Base-by-base conservation (phyloP, 2,888 invertebrate genomes). In the Onthophagus sagittarius region DNA sequence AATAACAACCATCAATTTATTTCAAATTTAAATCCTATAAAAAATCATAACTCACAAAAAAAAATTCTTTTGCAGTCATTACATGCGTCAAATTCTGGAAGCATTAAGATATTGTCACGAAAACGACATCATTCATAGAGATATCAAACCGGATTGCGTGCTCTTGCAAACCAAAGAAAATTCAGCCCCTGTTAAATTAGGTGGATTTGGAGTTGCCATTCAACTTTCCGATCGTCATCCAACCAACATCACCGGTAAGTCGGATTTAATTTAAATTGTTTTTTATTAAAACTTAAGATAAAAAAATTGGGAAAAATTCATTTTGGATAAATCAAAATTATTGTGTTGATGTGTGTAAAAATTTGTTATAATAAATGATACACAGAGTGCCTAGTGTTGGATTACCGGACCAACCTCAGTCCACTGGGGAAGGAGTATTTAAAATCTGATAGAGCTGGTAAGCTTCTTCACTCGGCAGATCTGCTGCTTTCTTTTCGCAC, bases 31-130 rank as follows among this genome's bases (percentile, higher is more conserved):
- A 23, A 23, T 23, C 23, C 2, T 23, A 23, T 23, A 23, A 3
- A 23, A 23, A 23, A 23, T 23, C 23, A 23, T 23, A 23, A 23
- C 3, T 3, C 23, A 23, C 23, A 53, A 53, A 53, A 53, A 53
- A 53, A 53, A 53, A 53, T 53, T 53, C 11, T 4, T 15, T 77
- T 77, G 2, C 89, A 97, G 98, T 85, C 99, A 99, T 88, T 99
- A 99, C 89, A 96, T 99, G 95, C 92, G 97, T 72, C 99, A 99
- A 87, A 96, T 99, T 77, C 88, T 99, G 78, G 98, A 99, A 85
- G 98, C 99, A 0, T 87, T 99, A 71, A 91, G 96, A 81, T 99
- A 99, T 88, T 98, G 99, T 85, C 99, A 99, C 87, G 97, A 97
- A 85, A 97, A 97, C 85, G 95, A 97, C 86, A 98, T 99, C 80